Evolutionary conservation across 2,888 invertebrate species (phyloP), one percentile per base, ranked within the genome.

Genomic region (Mechanitis messenoides): DNA sequence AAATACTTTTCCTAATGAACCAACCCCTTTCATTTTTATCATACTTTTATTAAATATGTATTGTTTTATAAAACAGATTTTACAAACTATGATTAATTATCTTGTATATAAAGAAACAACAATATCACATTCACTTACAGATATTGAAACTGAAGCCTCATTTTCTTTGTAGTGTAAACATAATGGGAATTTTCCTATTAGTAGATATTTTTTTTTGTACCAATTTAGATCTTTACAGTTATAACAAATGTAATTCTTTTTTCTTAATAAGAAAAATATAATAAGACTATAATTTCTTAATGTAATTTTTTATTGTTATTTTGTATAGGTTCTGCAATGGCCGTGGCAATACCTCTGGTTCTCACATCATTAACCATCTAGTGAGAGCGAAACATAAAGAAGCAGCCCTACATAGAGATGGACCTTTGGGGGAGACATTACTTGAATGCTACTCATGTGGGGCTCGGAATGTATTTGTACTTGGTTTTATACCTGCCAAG

Each of bases 311-410:
- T 6, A 35, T 35, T 35, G 35, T 35, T 6, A 2, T 31, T 3
- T 11, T 58, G 3, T 69, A 2, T 55, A 90, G 91, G 91, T 99
- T 99, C 82, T 99, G 99, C 85, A 99, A 99, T 91, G 99, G 98
- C 1, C 93, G 98, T 62, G 99, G 99, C 20, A 98, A 97, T 79
- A 98, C 98, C 1, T 98, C 98, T 0, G 99, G 97, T 35, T 98
- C 99, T 56, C 99, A 99, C 79, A 98, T 99, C 72, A 97, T 99
- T 72, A 99, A 99, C 85, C 99, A 99, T 88, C 91, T 99, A 80
- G 99, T 99, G 66, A 92, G 99, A 68, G 98, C 99, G n/a, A 98
- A 98, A 84, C 98, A 99, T 81, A 99, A 99, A 91, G 99, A 99
- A 89, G 98, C 99, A 0, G 98, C 98, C 0, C 91, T 99, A 55